Evolutionary conservation across 2,113 vertebrate species (phyloP), one percentile per base, ranked within the genome.

Genomic region (Acanthochromis polyacanthus): DNA sequence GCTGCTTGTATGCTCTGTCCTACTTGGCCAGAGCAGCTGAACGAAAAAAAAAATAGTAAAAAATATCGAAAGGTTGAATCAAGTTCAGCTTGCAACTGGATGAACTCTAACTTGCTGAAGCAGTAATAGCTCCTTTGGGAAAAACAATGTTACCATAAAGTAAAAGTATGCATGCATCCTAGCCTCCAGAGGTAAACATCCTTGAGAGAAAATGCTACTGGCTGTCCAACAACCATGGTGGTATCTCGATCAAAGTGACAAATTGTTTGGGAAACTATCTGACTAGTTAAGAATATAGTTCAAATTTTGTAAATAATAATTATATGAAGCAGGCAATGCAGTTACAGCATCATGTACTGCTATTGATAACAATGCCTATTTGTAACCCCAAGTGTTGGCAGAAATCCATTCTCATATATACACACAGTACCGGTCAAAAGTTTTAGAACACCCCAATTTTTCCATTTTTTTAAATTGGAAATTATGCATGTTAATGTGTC

Each of bases 11-110:
- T 56, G 28, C 23, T 48, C 71, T 79, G 74, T 69, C 77, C 30
- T 69, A 66, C 69, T 87, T 74, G 62, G 87, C 62, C 61, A 63
- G 75, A 64, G 64, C 75, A 65, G 67, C 36, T 77, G 79, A 87
- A 82, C 25, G n/a, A n/a, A 60, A 82, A 77, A 58, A 86, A 81
- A 64, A 80, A 83, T 46, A 58, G 60, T 83, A 36, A 66, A 78
- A 71, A 83, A 89, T 76, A 63, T 68, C 64, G 22, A 81, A 85
- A 92, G 91, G 90, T 92, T 92, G 78, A 67, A 71, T 73, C 17
- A 66, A 93, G 92, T 91, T 94, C 89, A 94, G 60, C 81, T 82
- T 78, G 81, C 68, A 61, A 52, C 76, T 78, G 72, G 77, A 75
- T 78, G 88, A 80, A 82, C 84, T 86, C 85, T 56, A 36, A 74